Conservation (phyloP, 2,797 vertebrate genomes). For the Takifugu ocellatus region DNA sequence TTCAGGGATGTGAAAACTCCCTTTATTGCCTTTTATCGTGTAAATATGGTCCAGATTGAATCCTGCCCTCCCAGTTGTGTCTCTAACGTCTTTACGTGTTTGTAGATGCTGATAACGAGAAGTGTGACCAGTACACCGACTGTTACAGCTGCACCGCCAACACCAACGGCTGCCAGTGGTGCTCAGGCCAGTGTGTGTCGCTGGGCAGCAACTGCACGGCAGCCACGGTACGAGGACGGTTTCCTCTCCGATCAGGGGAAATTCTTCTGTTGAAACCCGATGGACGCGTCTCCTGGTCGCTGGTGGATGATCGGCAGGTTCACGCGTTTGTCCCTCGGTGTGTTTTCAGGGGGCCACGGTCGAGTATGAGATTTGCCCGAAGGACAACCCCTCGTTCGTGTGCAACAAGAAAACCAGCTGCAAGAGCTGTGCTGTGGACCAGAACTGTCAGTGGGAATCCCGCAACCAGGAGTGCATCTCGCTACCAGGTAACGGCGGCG, state of each 20-base stretch:
- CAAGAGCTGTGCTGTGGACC: constrained; percentile 94
- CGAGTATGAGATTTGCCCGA: constrained; percentile 83
- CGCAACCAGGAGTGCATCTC: constrained; percentile 95
- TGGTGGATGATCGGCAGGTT: too few relatives aligned
- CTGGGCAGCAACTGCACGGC: constrained; percentile 89
- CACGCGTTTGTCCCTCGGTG: neutral
- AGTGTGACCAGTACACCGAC: constrained; percentile 94
- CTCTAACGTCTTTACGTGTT: too few relatives aligned
- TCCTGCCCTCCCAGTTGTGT: too few relatives aligned
- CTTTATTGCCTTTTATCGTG: too few relatives aligned
- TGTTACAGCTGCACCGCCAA: constrained; percentile 97
- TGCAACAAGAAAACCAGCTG: constrained; percentile 98
- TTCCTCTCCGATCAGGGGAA: too few relatives aligned
- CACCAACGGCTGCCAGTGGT: constrained; percentile 96
- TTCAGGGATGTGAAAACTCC: too few relatives aligned
- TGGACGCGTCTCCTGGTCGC: too few relatives aligned
- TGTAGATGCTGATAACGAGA: constrained; percentile 82
- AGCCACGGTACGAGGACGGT: constrained; percentile 30
- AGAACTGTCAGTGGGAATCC: constrained; percentile 97
- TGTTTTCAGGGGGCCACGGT: constrained; percentile 76
- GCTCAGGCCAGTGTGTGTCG: constrained; percentile 84
- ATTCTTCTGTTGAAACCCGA: too few relatives aligned
- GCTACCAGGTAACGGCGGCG: constrained; percentile 79
- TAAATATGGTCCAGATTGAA: too few relatives aligned
- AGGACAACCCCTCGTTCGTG: constrained; percentile 88